Base-by-base conservation (phyloP, 2,113 vertebrate species). In the Phainopepla nitens region DNA sequence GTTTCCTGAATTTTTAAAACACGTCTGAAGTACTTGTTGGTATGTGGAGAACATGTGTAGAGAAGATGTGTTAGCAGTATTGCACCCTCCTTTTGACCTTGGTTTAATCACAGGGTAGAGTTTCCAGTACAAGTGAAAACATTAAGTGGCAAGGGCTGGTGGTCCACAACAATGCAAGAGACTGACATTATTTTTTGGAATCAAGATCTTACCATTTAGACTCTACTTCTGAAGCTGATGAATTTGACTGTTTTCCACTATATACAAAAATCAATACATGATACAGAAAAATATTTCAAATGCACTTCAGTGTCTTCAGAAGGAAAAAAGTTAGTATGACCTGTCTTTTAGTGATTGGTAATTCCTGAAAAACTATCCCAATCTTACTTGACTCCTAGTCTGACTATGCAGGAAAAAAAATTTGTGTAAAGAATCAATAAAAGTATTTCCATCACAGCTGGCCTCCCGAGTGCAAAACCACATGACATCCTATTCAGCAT, bases 281-380 rank as follows among this genome's bases (percentile, higher is more conserved):
- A 93, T 44, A 73, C 47, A 95, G 81, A 94, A 96, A 49, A 90
- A 81, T 93, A 93, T 96, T 97, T 97, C 92, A 95, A 71, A 92
- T 61, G 57, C 27, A 83, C 83, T 95, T 92, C 62, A 88, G 36
- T 44, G 51, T 62, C 84, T 89, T 96, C 54, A 95, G 89, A 92
- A 97, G 80, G 70, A 93, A 66, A 45, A 79, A 94, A 93, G 51
- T 82, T 93, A 97, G 25, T 50, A 90, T 78, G 81, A 89, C 42
- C n/a, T 27, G 44, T 83, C 76, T 94, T 94, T 76, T 87, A 84
- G 89, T 85, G 51, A 95, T 58, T 68, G 84, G 78, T 81, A 93
- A 85, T 92, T 95, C 85, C 42, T 82, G 56, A 60, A 54, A 88
- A 77, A 41, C 9, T 80, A 84, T 70, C 61, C 72, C 36, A 94